These are phyloP conservation scores for Listronotus oregonensis DNA, from an alignment of 1,140 invertebrate genomes.

Conservation along the genomic window DNA sequence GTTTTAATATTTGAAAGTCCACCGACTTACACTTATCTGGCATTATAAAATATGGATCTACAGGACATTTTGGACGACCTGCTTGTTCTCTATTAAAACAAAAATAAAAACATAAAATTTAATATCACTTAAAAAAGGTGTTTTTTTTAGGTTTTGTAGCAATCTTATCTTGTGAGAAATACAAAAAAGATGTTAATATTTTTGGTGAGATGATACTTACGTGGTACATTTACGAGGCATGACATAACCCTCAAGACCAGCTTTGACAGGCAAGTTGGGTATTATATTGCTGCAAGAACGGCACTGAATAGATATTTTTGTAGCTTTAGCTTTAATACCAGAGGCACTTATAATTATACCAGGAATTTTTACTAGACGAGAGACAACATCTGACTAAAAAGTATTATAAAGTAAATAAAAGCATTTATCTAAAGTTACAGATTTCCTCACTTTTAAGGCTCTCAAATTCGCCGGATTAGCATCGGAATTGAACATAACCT, in stretches of 20 bases:
- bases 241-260: conserved; percentile 96
- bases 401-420: not conserved
- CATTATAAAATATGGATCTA: conserved; percentile 97
- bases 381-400: conserved; percentile 86
- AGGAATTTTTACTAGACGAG: conserved; percentile 90
- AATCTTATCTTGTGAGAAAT: too few species aligned
- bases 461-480: conserved; percentile 81
- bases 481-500: conserved; percentile 87
- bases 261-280: conserved; percentile 87
- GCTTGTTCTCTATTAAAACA: conserved; percentile 79
- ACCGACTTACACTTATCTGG: conserved; percentile 98
- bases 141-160: too few species aligned
- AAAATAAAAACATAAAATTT: not conserved
- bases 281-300: conserved; percentile 89
- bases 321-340: conserved; percentile 93
- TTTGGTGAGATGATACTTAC: conserved; percentile 62
- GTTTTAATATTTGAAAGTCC: conserved; percentile 89
- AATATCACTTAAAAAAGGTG: too few species aligned
- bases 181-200: too few species aligned
- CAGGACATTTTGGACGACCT: conserved; percentile 86
- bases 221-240: conserved; percentile 93
- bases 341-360: conserved; percentile 96
- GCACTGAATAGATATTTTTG: conserved; percentile 94
- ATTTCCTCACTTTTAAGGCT: conserved; percentile 76
- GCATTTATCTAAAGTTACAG: too few species aligned